Evolutionary conservation across 2,888 invertebrate species (phyloP), one percentile per base, ranked within the genome.

Genomic region (Parthenolecanium corni): DNA sequence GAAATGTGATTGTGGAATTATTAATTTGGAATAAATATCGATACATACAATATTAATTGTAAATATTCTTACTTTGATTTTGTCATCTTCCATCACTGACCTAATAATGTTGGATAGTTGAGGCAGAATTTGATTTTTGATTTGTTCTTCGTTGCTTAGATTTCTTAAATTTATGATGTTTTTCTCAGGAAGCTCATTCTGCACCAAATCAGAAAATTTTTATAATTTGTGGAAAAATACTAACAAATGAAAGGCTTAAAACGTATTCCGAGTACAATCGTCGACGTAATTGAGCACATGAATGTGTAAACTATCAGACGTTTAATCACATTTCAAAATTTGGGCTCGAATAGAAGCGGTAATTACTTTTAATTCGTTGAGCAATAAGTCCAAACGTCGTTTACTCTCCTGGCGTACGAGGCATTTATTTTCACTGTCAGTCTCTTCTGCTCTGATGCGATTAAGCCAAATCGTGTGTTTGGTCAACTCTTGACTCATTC

Each of bases 381-480:
- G 49, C 51, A 61, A 61, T 51, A 61, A 61, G 51, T 61, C 49
- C 23, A 61, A 51, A 38, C 61, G 49, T 51, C 61, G 47, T 61
- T 61, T 61, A 49, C 49, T 61, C 51, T 61, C 61, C 38, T 51
- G 49, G 36, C 23, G 49, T 21, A 61, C 49, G 24, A 42, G 62
- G 25, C 53, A 52, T 20, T 53, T 53, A 38, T 31, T 53, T 31
- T 62, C 53, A 40, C 23, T 44, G 16, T 62, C 53, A 9, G 42
- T 24, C 16, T 44, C 42, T 16, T 62, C 31, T 52, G 31, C 18
- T 21, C 42, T 23, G 5, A 77, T 76, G 53, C 85, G 79, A 68
- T 84, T 84, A 72, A 87, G 79, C 88, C 89, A 89, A 70, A 89
- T 80, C 71, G 87, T 87, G 63, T 86, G 79, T 68, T 85, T 82